Evolutionary conservation across 1,140 invertebrate species (phyloP).

Genomic region (Drosophila nigrodunni): DNA sequence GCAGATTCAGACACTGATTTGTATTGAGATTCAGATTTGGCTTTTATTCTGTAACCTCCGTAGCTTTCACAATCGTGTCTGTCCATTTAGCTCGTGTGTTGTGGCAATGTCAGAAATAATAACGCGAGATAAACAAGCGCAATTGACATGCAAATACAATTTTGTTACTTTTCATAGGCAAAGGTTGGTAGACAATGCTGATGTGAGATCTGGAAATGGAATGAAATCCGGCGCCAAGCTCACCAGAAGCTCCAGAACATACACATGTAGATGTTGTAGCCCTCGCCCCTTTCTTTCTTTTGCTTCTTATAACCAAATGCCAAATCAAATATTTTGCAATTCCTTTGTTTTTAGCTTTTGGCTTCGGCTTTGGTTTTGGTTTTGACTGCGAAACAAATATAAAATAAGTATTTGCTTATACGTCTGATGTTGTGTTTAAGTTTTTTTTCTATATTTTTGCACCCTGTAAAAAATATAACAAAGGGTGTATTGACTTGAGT

Average conservation of each 20-base stretch:
- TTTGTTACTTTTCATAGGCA: constrained; percentile 45
- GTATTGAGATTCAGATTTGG: constrained; percentile 11
- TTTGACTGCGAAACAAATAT: constrained; percentile 71
- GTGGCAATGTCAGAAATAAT: constrained; percentile 75
- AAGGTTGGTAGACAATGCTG: background rate
- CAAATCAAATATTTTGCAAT: constrained; percentile 63
- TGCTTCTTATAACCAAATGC: constrained; percentile 19
- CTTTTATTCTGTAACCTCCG: background rate
- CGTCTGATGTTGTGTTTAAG: constrained; percentile 27
- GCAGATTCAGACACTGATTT: constrained; percentile 11
- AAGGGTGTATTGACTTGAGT: too few relatives aligned
- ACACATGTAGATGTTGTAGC: constrained; percentile 14
- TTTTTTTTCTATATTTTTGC: background rate
- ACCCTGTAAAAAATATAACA: too few relatives aligned
- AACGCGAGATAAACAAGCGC: constrained; percentile 78
- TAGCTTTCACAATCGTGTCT: background rate
- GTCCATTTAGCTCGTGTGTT: constrained; percentile 36
- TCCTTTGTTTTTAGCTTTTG: constrained; percentile 64
- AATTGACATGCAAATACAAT: constrained; percentile 82
- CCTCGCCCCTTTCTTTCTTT: background rate
- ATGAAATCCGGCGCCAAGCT: constrained; percentile 46
- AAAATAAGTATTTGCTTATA: constrained; percentile 72
- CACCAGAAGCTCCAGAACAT: constrained; percentile 15
- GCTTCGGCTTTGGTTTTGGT: constrained; percentile 41
- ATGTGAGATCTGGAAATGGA: constrained; percentile 29